Conservation (phyloP, 2,888 invertebrate genomes). For the Athripsodes cinereus region DNA sequence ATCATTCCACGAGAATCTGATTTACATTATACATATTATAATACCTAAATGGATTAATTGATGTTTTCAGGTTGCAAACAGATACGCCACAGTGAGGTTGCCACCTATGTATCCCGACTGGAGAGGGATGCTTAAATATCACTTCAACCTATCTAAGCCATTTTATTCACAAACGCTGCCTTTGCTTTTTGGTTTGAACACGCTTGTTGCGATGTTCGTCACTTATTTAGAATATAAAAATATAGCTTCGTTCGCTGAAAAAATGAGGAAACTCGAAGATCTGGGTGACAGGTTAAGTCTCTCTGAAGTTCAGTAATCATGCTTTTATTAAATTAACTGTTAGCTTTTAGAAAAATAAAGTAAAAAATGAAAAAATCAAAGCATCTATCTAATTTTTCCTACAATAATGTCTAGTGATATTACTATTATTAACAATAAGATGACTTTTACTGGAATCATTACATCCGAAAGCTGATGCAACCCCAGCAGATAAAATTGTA, state of each 20-base stretch:
- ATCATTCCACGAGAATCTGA: too few species aligned
- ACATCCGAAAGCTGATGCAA: too few species aligned
- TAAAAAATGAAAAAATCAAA: too few species aligned
- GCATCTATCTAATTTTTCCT: too few species aligned
- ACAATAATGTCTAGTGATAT: too few species aligned
- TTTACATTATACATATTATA: constrained; percentile 2
- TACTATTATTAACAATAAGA: too few species aligned
- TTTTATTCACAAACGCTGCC: constrained; percentile 33
- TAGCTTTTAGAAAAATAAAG: too few species aligned
- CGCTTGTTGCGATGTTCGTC: constrained; percentile 49
- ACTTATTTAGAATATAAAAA: constrained; percentile 58
- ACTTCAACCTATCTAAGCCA: background rate
- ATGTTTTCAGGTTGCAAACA: constrained; percentile 53
- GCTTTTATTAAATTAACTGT: too few species aligned
- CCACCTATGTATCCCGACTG: constrained; percentile 54
- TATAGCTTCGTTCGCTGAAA: constrained; percentile 37
- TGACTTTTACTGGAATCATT: too few species aligned
- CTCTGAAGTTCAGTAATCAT: too few species aligned
- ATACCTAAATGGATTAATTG: constrained; percentile 23
- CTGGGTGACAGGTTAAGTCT: constrained; percentile 15
- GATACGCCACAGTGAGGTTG: constrained; percentile 55
- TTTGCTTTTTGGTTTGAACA: constrained; percentile 46
- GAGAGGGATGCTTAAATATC: constrained; percentile 35
- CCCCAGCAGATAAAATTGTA: too few species aligned
- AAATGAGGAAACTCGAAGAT: constrained; percentile 39